Evolutionary conservation across 2,113 vertebrate species (phyloP).

Genomic region (Cottus gobio): DNA sequence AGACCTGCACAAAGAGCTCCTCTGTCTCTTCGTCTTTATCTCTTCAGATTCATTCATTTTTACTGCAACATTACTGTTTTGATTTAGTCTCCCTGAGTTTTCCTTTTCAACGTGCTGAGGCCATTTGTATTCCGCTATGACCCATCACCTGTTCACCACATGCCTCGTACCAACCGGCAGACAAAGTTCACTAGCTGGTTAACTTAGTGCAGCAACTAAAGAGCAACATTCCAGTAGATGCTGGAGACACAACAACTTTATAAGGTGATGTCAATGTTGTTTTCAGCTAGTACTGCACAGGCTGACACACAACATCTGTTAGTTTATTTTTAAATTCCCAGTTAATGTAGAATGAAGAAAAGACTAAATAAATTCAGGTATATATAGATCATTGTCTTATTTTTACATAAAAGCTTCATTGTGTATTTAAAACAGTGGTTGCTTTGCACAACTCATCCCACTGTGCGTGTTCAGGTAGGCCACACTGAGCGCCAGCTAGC

Average conservation of each 20-base stretch:
- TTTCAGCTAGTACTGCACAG: not conserved
- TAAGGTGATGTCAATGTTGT: not conserved
- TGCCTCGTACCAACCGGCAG: not conserved
- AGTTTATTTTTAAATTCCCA: not conserved
- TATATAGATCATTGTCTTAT: not conserved
- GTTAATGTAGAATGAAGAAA: not conserved
- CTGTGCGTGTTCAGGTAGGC: constrained; percentile 14
- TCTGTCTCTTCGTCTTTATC: not conserved
- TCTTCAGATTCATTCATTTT: not conserved
- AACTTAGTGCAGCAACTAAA: not conserved
- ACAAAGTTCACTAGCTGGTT: not conserved
- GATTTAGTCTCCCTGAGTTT: not conserved
- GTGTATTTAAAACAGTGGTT: constrained; percentile 26
- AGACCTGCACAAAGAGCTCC: not conserved
- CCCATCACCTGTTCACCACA: not conserved
- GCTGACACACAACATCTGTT: not conserved
- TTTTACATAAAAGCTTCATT: not conserved
- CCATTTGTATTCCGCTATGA: not conserved
- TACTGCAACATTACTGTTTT: not conserved
- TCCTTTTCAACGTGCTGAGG: not conserved
- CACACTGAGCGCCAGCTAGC: constrained; percentile 17
- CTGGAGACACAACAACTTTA: not conserved
- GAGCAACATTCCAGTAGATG: not conserved
- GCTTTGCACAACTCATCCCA: not conserved
- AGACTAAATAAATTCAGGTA: not conserved